phyloP scores from a whole-genome alignment of 1,140 invertebrate species.

The Dendrolimus kikuchii region DNA sequence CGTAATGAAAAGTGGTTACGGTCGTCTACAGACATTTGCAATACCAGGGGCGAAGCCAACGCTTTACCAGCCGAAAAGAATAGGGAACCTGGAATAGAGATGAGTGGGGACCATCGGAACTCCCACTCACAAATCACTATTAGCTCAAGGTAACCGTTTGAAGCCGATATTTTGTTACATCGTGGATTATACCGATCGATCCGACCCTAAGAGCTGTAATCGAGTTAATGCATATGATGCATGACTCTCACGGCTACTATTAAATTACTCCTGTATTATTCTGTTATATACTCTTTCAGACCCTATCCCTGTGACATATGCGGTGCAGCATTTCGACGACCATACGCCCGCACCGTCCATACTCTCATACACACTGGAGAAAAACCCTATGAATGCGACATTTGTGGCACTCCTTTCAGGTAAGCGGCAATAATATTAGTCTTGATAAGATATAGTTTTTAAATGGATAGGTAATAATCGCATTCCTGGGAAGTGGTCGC shows the following conservation, averaged over 20 bases:
- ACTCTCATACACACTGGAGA: constrained; percentile 75
- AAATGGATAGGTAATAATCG: background rate
- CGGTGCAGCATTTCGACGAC: constrained; percentile 70
- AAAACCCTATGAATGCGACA: constrained; percentile 75
- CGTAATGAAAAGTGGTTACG: too few relatives aligned
- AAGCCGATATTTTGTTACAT: too few relatives aligned
- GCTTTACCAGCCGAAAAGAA: too few relatives aligned
- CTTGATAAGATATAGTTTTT: too few relatives aligned
- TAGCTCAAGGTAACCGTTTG: too few relatives aligned
- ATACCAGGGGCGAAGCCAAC: too few relatives aligned
- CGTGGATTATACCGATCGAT: too few relatives aligned
- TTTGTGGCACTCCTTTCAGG: constrained; percentile 73
- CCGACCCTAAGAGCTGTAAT: background rate
- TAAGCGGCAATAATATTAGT: constrained; percentile 5
- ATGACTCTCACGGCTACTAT: background rate
- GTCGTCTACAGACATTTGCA: too few relatives aligned
- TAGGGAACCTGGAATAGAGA: too few relatives aligned
- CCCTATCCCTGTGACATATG: constrained; percentile 75
- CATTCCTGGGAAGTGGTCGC: background rate
- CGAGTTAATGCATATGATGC: background rate
- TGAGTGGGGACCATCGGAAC: too few relatives aligned
- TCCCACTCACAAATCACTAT: too few relatives aligned
- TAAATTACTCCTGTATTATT: background rate
- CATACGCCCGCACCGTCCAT: constrained; percentile 65
- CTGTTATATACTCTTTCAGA: constrained; percentile 15